Percentiles rank a stretch among this genome's conserved stretches.
Conservation (phyloP, 2,888 invertebrate species). For the Plebejus anna region DNA sequence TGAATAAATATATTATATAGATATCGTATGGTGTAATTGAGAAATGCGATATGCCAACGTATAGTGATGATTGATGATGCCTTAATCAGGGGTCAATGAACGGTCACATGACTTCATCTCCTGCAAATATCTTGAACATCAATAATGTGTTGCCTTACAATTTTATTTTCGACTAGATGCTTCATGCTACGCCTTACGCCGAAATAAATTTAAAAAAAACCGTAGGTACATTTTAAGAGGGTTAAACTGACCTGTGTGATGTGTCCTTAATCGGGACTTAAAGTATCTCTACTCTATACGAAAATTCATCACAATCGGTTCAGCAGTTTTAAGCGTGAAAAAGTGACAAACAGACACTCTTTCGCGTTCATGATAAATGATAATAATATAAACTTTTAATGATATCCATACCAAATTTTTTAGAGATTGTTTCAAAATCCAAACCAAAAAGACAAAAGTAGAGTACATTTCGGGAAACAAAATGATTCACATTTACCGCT, state of each 20-base stretch:
- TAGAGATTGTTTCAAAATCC: background rate
- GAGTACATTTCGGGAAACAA: background rate
- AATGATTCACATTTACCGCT: background rate
- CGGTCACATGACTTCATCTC: slow-evolving; percentile 60
- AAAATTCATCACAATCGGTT: no score
- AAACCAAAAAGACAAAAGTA: background rate
- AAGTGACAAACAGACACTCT: no score
- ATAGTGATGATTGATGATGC: slow-evolving; percentile 72
- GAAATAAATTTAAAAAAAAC: no score
- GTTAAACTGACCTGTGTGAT: background rate
- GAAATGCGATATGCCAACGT: slow-evolving; percentile 62
- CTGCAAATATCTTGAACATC: slow-evolving; percentile 47
- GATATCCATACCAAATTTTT: background rate
- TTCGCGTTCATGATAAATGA: no score
- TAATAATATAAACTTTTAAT: no score
- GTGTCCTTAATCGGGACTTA: no score
- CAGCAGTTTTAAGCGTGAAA: no score
- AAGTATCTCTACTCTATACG: no score
- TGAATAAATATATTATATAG: background rate
- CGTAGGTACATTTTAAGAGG: background rate
- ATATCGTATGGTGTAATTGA: slow-evolving; percentile 40
- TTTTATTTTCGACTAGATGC: slow-evolving; percentile 32
- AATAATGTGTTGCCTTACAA: background rate
- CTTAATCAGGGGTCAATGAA: slow-evolving; percentile 71
- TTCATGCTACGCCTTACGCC: slow-evolving; percentile 9